Conservation (phyloP, 2,797 vertebrate species). For the Eutrigla gurnardus region DNA sequence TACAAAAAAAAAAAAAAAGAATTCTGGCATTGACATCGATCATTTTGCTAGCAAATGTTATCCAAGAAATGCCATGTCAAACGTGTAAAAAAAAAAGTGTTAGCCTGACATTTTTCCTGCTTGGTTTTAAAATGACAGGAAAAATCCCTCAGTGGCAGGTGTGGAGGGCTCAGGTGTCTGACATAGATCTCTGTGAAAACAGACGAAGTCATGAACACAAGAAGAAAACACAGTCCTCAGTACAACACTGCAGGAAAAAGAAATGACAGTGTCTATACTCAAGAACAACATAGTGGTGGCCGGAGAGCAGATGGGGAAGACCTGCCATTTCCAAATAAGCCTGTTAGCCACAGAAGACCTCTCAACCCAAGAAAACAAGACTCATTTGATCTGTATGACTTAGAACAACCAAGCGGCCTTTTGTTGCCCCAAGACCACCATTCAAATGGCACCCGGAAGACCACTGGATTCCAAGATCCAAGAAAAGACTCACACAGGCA, state of each 20-base stretch:
- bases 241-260: slow-evolving; percentile 46
- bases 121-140: slow-evolving; percentile 40
- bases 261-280: slow-evolving; percentile 16
- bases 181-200: slow-evolving; percentile 54
- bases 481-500: slow-evolving; percentile 22
- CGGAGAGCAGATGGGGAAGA: slow-evolving; percentile 75
- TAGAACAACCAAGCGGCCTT: slow-evolving; percentile 36
- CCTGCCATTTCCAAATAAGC: slow-evolving; percentile 85
- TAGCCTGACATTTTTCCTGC: slow-evolving; percentile 17
- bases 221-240: slow-evolving; percentile 26
- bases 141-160: slow-evolving; percentile 47
- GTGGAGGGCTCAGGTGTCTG: slow-evolving; percentile 41
- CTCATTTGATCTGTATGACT: slow-evolving; percentile 37
- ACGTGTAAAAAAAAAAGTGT: too few species aligned
- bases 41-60: background rate
- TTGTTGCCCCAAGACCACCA: slow-evolving; percentile 2
- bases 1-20: too few species aligned
- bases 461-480: slow-evolving; percentile 18
- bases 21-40: background rate
- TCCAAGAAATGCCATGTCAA: background rate
- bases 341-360: slow-evolving; percentile 79
- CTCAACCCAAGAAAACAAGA: slow-evolving; percentile 30
- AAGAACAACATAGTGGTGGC: slow-evolving; percentile 49
- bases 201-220: slow-evolving; percentile 62
- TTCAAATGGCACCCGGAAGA: slow-evolving; percentile 23